Base-by-base conservation (phyloP, 2,113 vertebrate species). In the Neolamprologus brichardi region DNA sequence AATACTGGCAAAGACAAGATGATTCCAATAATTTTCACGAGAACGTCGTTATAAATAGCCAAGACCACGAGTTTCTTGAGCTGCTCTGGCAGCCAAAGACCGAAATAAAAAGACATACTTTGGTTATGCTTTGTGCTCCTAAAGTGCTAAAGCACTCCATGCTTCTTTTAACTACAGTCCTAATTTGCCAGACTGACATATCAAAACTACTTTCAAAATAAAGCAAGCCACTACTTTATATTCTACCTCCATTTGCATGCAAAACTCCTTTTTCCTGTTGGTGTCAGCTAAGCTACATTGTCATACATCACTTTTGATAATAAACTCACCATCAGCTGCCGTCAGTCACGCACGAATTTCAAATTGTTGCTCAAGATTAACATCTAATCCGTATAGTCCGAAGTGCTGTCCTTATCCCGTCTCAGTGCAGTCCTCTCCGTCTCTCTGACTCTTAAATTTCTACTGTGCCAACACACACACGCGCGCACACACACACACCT, bases 21-120 rank as follows among this genome's bases (percentile, higher is more conserved):
- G 89, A 95, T 95, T 94, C 93, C 91, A 95, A 95, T 96, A 89
- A 96, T 96, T 95, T 94, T 79, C 92, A 75, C 83, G 39, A 83
- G 79, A 81, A 83, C 44, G 6, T n/a, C 5, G 78, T 93, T 96
- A 95, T 94, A 93, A 96, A 96, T 95, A 95, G 81, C 51, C 75
- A 17, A 30, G 79, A 52, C 20, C 46, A 44, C 9, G 80, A 90
- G 46, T 84, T 91, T 30, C 13, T 83, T 52, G 34, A 41, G 52
- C 4, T 15, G 62, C 46, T 79, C 72, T 81, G n/a, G 39, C 62
- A 70, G 85, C 85, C 75, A 3, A 60, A 44, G 84, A 87, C 75
- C 84, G 18, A 90, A 79, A 87, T 32, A 83, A 81, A 84, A 77
- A 62, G 3, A 60, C 25, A 39, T 13, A 14, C 34, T 52, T 18